Conservation (phyloP, 1,140 invertebrate genomes). For the Globodera rostochiensis region DNA sequence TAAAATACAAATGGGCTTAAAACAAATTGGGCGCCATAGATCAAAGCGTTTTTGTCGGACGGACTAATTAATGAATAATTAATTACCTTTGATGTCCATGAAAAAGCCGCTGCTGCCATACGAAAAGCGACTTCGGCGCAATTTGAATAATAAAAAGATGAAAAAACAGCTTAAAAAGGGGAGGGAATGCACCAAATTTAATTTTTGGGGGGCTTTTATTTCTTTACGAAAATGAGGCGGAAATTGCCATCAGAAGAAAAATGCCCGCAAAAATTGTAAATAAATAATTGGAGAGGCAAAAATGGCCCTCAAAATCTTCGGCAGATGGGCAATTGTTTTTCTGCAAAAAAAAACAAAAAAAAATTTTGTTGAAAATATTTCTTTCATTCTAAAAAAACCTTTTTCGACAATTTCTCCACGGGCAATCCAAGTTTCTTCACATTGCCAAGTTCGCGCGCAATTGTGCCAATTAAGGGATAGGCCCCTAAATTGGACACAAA, state of each 20-base stretch:
- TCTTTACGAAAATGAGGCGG: not conserved
- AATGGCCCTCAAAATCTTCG: not conserved
- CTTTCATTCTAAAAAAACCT: not conserved
- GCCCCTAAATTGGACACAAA: constrained; percentile 69
- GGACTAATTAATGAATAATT: not conserved
- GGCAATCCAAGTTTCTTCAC: not conserved
- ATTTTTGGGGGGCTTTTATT: not conserved
- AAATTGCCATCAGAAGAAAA: not conserved
- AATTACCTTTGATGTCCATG: constrained; percentile 2
- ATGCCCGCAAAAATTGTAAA: not conserved
- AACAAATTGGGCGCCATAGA: not conserved
- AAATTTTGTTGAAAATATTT: not conserved
- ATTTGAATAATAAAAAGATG: not conserved
- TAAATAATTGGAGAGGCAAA: not conserved
- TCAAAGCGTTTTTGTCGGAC: no score
- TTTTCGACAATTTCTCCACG: not conserved
- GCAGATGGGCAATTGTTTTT: not conserved
- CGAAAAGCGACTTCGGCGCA: not conserved
- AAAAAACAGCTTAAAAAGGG: not conserved
- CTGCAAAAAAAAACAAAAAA: not conserved
- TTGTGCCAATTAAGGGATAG: constrained; percentile 86
- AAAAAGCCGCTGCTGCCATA: not conserved
- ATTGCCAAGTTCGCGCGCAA: constrained; percentile 68
- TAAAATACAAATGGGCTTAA: not conserved
- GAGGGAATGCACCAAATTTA: not conserved